Conservation (phyloP, 2,888 invertebrate species). For the Dermolepida albohirtum region DNA sequence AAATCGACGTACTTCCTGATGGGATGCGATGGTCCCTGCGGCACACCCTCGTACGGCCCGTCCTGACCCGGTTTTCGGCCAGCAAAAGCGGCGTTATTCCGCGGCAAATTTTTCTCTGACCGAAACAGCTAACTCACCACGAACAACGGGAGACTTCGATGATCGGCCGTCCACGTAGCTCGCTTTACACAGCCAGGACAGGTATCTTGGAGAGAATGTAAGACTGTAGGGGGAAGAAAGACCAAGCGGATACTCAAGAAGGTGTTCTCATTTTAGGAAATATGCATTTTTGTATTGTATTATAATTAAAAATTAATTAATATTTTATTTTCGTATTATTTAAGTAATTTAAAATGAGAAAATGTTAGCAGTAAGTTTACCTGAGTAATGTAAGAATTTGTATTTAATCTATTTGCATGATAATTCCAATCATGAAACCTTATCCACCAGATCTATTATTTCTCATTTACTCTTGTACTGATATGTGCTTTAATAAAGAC, state of each 20-base stretch:
- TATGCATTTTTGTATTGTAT: no score
- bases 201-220: constrained; percentile 52
- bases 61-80: constrained; percentile 28
- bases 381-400: no score
- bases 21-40: constrained; percentile 12
- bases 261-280: constrained; percentile 20
- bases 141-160: constrained; percentile 47
- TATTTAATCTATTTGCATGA: no score
- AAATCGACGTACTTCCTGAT: constrained; percentile 8
- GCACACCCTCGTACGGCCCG: constrained; percentile 25
- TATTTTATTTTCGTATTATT: no score
- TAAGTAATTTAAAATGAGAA: no score
- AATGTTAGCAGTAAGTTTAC: no score
- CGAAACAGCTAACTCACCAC: not conserved
- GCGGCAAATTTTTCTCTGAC: constrained; percentile 3
- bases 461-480: no score
- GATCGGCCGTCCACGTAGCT: constrained; percentile 53
- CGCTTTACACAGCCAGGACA: constrained; percentile 53
- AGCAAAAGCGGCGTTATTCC: constrained; percentile 16
- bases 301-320: no score
- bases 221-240: constrained; percentile 44
- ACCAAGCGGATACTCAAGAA: constrained; percentile 29
- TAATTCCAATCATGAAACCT: no score
- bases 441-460: no score
- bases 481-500: no score